Base-by-base conservation (phyloP, 1,140 invertebrate species). In the Neelides sp. region DNA sequence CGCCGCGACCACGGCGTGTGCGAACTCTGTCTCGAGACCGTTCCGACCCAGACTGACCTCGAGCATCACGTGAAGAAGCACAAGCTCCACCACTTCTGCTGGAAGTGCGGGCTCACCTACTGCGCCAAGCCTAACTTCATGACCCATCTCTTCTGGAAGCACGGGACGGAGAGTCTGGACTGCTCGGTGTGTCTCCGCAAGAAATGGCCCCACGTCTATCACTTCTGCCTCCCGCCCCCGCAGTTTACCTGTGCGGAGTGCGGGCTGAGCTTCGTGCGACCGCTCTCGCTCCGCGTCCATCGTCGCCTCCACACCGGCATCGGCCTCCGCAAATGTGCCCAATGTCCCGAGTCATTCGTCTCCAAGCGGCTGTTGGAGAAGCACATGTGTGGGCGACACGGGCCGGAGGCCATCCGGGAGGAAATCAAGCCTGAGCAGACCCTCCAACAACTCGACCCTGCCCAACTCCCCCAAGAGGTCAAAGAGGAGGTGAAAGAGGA, bases 111-210 rank as follows among this genome's bases (percentile, higher is more conserved):
- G 22, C 83, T 88, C 55, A 77, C 84, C 3, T 89, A 88, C 65
- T 73, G 82, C 44, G 86, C 85, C 65, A 86, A 87, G 65, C 79
- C 79, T 32, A 83, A 87, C 61, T 87, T 88, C 42, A 85, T 79
- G 28, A 85, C 84, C 62, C 85, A 90, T 71, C 67, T 88, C 32
- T 87, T 86, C 64, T 90, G 85, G 85, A 89, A 90, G 64, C 85
- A 90, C 65, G 84, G 84, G 12, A 88, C 84, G 3, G 84, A 88
- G 64, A 86, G 84, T 69, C 78, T 83, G 2, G 66, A 80, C 3
- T 90, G 85, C 64, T 85, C 85, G 65, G 78, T 76, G 62, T 90
- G 85, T 67, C 64, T 86, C 3, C 82, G 87, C 57, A 88, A 88
- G 63, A 86, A 86, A 58, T 89, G 85, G 85, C 83, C 82, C 0